Evolutionary conservation across 2,888 invertebrate genomes (phyloP).

Genomic region (Diloba caeruleocephala): DNA sequence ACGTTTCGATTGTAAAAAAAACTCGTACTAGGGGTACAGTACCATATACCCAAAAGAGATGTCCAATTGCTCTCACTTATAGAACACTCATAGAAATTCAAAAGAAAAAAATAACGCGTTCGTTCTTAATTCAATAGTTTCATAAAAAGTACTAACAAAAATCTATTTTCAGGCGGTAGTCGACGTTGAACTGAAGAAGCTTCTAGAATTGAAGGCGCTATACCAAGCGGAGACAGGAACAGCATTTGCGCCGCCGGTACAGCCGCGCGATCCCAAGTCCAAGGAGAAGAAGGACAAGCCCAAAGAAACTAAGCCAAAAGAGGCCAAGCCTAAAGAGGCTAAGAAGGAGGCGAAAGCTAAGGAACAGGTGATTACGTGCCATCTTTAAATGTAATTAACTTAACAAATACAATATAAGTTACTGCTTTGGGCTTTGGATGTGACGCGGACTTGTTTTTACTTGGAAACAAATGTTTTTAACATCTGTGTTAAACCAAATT

Average conservation of each 20-base stretch:
- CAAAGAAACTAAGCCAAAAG: conserved; percentile 64
- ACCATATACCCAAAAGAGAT: too few relatives aligned
- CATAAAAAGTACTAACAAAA: background rate
- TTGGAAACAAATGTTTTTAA: too few relatives aligned
- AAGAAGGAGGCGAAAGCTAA: conserved; percentile 63
- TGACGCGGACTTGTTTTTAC: too few relatives aligned
- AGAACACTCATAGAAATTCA: too few relatives aligned
- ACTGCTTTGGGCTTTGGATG: too few relatives aligned
- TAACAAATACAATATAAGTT: too few relatives aligned
- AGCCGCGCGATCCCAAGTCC: conserved; percentile 65
- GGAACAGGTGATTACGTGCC: conserved; percentile 64
- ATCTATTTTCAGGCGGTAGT: conserved; percentile 70
- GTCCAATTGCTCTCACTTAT: too few relatives aligned
- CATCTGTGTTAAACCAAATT: too few relatives aligned
- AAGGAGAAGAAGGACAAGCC: conserved; percentile 71
- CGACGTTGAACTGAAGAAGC: conserved; percentile 89
- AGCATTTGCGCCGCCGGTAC: conserved; percentile 76
- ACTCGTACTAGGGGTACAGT: too few relatives aligned
- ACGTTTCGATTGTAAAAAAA: too few relatives aligned
- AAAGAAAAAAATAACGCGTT: too few relatives aligned
- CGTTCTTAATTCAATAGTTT: too few relatives aligned
- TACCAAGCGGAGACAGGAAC: conserved; percentile 90
- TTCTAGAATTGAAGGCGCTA: conserved; percentile 90
- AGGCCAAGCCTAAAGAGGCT: conserved; percentile 63
- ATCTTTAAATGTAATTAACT: background rate